A percentile compares a stretch with the other conserved stretches of the same genome.
Conservation (phyloP, 2,113 vertebrate genomes). For the Columba livia region DNA sequence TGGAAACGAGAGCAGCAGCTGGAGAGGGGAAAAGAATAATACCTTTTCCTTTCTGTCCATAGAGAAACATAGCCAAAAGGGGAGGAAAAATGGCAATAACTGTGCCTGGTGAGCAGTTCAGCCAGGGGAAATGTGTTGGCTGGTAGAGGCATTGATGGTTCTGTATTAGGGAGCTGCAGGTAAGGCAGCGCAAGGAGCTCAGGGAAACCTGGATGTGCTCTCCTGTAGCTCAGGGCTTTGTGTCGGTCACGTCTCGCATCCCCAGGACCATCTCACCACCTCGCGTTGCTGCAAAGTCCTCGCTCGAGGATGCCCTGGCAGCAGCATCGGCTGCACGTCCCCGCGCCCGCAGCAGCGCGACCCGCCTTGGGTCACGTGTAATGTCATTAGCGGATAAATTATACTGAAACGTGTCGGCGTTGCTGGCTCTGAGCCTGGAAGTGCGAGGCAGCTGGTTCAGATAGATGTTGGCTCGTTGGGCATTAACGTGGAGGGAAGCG, state of each 20-base stretch:
- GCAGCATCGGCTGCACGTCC: background rate
- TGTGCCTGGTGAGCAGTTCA: background rate
- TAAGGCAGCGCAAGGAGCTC: background rate
- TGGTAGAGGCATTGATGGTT: fast-evolving
- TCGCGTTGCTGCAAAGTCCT: background rate
- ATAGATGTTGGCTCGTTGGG: background rate
- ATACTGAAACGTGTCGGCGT: background rate
- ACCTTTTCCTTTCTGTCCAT: background rate
- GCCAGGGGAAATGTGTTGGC: background rate
- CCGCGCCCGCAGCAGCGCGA: background rate
- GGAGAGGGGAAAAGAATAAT: background rate
- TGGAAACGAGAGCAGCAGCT: background rate
- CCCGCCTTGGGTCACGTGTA: background rate
- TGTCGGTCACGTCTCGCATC: background rate
- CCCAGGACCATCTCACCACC: background rate
- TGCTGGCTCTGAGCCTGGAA: background rate
- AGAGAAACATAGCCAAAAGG: background rate
- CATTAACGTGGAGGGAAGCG: fast-evolving
- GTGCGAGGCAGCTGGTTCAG: background rate
- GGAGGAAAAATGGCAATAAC: background rate
- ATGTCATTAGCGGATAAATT: background rate
- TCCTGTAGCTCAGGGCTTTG: background rate
- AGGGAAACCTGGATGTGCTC: fast-evolving
- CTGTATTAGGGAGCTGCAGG: fast-evolving
- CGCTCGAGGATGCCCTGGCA: fast-evolving